Evolutionary conservation across 2,797 vertebrate species (phyloP).

Genomic region (Xerus rutilus): DNA sequence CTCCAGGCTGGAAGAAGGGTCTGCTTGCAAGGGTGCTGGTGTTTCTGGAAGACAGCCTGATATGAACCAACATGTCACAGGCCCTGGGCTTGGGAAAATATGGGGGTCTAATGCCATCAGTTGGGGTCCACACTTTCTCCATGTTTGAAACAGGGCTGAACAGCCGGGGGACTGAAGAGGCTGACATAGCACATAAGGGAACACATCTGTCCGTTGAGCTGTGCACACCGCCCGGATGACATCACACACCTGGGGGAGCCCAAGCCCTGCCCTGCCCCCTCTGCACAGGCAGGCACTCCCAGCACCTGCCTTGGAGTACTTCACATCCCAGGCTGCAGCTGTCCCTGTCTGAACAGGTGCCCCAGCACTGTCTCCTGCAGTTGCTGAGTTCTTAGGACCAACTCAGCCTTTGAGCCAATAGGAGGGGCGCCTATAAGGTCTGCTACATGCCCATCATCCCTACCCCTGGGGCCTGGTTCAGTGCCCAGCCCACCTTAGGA

Average conservation of each 20-base stretch:
- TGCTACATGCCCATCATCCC: neutral
- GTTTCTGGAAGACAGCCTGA: neutral
- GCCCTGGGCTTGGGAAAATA: neutral
- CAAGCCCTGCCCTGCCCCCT: neutral
- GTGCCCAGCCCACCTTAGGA: neutral
- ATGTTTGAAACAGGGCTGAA: neutral
- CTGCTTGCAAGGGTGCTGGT: neutral
- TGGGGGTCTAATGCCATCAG: neutral
- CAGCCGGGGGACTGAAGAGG: too few species aligned
- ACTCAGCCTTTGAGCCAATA: accelerated
- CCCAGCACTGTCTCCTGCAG: neutral
- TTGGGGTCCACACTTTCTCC: neutral
- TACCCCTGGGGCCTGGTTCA: neutral
- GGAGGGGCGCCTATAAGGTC: neutral
- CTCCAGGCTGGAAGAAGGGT: neutral
- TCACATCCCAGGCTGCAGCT: neutral
- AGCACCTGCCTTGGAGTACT: neutral
- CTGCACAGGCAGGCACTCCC: neutral
- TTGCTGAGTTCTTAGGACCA: neutral
- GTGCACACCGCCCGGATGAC: neutral
- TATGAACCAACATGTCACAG: accelerated
- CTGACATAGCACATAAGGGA: neutral
- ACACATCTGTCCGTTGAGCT: neutral
- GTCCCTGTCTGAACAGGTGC: neutral
- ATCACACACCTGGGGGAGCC: neutral